A percentile compares a stretch with the other conserved stretches of the same genome.
Evolutionary conservation across 2,113 vertebrate genomes (phyloP).

Genomic region (Caloenas nicobarica): DNA sequence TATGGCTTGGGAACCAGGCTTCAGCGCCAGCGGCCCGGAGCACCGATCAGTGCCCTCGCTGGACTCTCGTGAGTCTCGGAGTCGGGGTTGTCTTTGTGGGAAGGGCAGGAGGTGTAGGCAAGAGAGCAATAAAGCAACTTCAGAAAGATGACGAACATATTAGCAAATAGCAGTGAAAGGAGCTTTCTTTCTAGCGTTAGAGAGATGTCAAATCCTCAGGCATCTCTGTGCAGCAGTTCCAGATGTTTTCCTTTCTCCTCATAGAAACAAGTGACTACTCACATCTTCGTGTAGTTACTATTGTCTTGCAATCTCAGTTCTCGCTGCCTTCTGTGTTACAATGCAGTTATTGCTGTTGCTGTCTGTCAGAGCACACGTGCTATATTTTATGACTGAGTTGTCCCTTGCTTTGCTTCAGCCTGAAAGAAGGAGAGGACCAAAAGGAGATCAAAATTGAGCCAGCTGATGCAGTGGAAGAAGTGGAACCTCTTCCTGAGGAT

Average conservation of each 20-base stretch:
- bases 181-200: fast-evolving
- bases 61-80: conserved; percentile 91
- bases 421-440: conserved; percentile 97
- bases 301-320: not conserved
- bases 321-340: not conserved
- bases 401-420: conserved; percentile 69
- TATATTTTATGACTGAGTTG: not conserved
- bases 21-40: conserved; percentile 91
- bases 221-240: not conserved
- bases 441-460: conserved; percentile 95
- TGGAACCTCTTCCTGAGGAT: conserved; percentile 95
- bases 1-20: conserved; percentile 94
- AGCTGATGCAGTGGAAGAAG: conserved; percentile 92
- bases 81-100: not conserved
- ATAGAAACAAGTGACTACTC: not conserved
- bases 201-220: not conserved
- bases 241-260: not conserved
- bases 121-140: not conserved
- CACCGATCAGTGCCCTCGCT: conserved; percentile 89
- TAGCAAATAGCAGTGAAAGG: not conserved
- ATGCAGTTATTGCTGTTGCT: not conserved
- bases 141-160: not conserved
- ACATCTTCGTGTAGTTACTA: not conserved
- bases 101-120: not conserved
- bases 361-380: fast-evolving